Conservation (phyloP, 1,140 invertebrate genomes). For the Tetramorium alpestre region DNA sequence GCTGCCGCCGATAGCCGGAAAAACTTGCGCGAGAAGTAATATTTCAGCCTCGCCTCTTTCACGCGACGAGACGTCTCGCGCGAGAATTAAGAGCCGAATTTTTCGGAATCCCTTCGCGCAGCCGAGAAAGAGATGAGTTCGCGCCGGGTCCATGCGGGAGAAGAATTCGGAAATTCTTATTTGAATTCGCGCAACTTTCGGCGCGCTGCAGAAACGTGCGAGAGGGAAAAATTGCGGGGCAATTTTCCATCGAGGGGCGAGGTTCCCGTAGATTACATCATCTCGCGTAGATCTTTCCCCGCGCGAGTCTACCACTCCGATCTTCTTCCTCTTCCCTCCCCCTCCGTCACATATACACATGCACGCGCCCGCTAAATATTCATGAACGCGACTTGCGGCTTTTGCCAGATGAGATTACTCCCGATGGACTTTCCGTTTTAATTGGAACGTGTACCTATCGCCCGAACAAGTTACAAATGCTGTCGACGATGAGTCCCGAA, state of each 20-base stretch:
- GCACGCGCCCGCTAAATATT: constrained; percentile 14
- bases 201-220: background rate
- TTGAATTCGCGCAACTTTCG: constrained; percentile 13
- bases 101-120: background rate
- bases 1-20: constrained; percentile 17
- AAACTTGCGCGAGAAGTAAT: constrained; percentile 39
- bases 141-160: background rate
- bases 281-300: background rate
- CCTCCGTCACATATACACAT: no score
- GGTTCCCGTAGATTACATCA: constrained; percentile 20
- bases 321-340: no score
- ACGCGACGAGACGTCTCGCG: background rate
- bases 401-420: constrained; percentile 19
- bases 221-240: background rate
- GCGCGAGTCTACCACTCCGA: background rate
- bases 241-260: background rate
- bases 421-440: constrained; percentile 45
- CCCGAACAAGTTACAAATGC: background rate
- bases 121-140: background rate
- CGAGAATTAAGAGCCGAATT: background rate
- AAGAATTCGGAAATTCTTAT: constrained; percentile 31
- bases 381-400: constrained; percentile 18
- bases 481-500: background rate
- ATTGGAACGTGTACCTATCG: constrained; percentile 45
- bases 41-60: constrained; percentile 30